Percentiles rank a stretch among this genome's conserved stretches.
Conservation (phyloP, 2,113 vertebrate genomes). For the Phaethon lepturus region DNA sequence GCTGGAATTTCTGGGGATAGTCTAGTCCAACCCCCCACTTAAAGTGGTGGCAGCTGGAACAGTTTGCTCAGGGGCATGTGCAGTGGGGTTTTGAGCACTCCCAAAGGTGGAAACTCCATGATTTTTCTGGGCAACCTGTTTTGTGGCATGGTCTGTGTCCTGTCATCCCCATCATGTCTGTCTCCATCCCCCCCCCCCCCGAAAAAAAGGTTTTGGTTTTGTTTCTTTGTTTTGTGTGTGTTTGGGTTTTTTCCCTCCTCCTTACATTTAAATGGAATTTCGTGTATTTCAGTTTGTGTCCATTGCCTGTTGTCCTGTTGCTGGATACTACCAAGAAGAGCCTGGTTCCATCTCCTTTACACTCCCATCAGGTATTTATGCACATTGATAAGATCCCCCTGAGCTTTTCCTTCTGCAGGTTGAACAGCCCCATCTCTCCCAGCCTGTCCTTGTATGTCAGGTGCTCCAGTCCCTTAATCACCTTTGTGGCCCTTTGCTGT, state of each 20-base stretch:
- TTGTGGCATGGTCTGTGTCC: neutral
- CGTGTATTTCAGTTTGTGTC: conserved; percentile 41
- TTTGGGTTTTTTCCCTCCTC: too few species aligned
- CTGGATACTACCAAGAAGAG: neutral
- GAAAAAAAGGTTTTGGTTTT: neutral
- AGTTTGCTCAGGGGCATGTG: neutral
- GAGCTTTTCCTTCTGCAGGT: neutral
- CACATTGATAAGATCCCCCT: neutral
- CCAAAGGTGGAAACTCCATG: neutral
- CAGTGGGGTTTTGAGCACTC: neutral
- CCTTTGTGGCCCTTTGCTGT: neutral
- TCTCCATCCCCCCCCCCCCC: too few species aligned
- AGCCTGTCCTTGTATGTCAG: neutral
- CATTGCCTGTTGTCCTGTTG: neutral
- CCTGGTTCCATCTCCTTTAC: neutral
- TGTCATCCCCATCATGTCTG: too few species aligned
- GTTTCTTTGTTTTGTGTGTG: neutral
- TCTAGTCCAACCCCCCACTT: too few species aligned
- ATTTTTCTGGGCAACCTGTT: neutral
- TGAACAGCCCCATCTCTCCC: neutral
- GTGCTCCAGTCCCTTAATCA: neutral
- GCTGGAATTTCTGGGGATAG: neutral
- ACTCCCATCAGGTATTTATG: conserved; percentile 14
- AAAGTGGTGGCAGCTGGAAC: neutral
- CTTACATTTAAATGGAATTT: neutral